Evolutionary conservation across 1,140 invertebrate species (phyloP).

Genomic region (Oryctes rhinoceros): DNA sequence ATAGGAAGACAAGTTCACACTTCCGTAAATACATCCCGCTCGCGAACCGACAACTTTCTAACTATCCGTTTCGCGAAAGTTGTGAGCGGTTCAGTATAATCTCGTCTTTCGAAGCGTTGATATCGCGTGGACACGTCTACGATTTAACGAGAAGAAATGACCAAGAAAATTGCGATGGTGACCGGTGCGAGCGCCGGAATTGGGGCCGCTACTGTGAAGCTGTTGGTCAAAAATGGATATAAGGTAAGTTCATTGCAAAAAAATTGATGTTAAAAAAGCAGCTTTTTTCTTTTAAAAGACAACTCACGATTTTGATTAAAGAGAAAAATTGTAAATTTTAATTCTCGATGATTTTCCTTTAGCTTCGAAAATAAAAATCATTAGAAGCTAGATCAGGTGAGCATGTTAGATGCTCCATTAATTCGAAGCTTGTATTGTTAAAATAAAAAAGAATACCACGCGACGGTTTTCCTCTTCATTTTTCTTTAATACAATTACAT

Average conservation of each 20-base stretch:
- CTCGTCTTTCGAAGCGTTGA: not conserved
- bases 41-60: not conserved
- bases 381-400: too few species aligned
- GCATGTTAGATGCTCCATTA: too few species aligned
- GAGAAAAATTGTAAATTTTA: too few species aligned
- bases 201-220: slow-evolving; percentile 10
- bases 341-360: too few species aligned
- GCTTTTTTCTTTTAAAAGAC: too few species aligned
- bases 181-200: slow-evolving; percentile 16
- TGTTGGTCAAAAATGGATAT: slow-evolving; percentile 1
- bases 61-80: not conserved
- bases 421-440: too few species aligned
- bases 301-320: too few species aligned
- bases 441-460: too few species aligned
- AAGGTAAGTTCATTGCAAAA: not conserved
- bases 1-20: too few species aligned
- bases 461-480: too few species aligned
- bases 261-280: not conserved
- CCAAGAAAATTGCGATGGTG: not conserved
- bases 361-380: too few species aligned
- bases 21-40: not conserved
- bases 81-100: not conserved
- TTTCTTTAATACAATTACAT: too few species aligned
- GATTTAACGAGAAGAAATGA: not conserved
- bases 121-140: not conserved